Conservation (phyloP, 2,888 invertebrate genomes). For the Lissonota sp. region DNA sequence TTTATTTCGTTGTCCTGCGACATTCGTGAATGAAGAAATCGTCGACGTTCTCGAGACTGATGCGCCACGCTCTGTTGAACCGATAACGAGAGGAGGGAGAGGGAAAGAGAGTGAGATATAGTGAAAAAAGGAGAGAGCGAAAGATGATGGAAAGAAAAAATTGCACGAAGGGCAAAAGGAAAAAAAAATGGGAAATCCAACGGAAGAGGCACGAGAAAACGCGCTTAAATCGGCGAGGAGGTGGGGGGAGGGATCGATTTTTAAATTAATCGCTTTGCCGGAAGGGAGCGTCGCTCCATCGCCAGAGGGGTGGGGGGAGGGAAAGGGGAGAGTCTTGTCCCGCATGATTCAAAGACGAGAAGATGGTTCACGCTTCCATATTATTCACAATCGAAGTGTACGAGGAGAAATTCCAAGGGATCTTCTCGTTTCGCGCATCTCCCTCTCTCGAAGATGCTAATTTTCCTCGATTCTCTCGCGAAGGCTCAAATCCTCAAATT, state of each 20-base stretch:
- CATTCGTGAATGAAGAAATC: background rate
- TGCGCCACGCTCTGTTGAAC: constrained; percentile 29
- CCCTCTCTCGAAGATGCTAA: no score
- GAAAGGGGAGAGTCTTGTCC: background rate
- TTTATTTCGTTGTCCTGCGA: background rate
- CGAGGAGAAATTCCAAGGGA: background rate
- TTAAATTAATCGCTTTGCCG: constrained; percentile 67
- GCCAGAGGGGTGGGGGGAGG: constrained; percentile 38
- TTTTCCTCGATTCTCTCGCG: no score
- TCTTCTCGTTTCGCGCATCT: no score
- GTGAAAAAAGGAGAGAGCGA: constrained; percentile 23
- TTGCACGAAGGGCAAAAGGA: constrained; percentile 11
- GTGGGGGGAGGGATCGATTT: constrained; percentile 62
- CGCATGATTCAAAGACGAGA: constrained; percentile 19
- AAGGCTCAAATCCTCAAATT: no score
- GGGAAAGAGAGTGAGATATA: constrained; percentile 54
- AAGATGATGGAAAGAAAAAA: constrained; percentile 16
- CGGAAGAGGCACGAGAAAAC: constrained; percentile 42
- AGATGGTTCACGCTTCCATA: constrained; percentile 2
- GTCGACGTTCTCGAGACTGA: constrained; percentile 25
- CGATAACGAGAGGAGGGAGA: constrained; percentile 54
- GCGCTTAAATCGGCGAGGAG: constrained; percentile 53
- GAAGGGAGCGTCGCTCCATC: constrained; percentile 39
- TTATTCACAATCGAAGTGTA: constrained; percentile 16
- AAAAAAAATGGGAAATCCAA: constrained; percentile 40